Conservation (phyloP, 2,797 vertebrate genomes). For the Syndactyla subalaris region DNA sequence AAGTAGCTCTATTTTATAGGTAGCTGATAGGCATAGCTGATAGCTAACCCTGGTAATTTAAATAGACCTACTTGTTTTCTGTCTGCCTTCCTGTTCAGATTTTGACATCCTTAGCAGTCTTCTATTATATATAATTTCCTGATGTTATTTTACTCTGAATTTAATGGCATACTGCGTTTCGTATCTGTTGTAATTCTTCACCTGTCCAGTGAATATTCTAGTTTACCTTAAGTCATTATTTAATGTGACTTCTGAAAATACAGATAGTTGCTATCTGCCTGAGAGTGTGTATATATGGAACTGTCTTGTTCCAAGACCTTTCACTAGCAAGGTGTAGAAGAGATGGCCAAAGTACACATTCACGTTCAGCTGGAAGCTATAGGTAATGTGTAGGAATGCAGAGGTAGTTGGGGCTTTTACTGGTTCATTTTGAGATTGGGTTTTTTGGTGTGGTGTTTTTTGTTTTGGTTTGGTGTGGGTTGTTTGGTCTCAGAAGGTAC, state of each 20-base stretch:
- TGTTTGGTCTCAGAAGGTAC: background rate
- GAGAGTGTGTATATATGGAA: rapidly evolving
- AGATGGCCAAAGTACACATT: background rate
- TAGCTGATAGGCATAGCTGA: background rate
- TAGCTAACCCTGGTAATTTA: background rate
- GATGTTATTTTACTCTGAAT: background rate
- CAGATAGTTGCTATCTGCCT: background rate
- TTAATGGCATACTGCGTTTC: background rate
- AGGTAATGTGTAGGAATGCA: background rate
- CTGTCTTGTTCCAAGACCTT: background rate
- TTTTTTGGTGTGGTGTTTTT: background rate
- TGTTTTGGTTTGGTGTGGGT: background rate
- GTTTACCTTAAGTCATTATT: background rate
- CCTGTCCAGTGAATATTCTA: background rate
- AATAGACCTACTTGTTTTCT: background rate
- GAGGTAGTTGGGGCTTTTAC: background rate
- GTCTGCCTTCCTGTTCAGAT: background rate
- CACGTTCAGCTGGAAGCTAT: background rate
- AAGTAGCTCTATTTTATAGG: background rate
- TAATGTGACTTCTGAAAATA: background rate
- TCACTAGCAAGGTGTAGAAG: background rate
- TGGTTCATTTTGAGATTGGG: background rate
- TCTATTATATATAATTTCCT: background rate
- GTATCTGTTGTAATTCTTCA: background rate
- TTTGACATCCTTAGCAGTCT: background rate